Base-by-base conservation (phyloP, 2,113 vertebrate species). In the Craseonycteris thonglongyai region DNA sequence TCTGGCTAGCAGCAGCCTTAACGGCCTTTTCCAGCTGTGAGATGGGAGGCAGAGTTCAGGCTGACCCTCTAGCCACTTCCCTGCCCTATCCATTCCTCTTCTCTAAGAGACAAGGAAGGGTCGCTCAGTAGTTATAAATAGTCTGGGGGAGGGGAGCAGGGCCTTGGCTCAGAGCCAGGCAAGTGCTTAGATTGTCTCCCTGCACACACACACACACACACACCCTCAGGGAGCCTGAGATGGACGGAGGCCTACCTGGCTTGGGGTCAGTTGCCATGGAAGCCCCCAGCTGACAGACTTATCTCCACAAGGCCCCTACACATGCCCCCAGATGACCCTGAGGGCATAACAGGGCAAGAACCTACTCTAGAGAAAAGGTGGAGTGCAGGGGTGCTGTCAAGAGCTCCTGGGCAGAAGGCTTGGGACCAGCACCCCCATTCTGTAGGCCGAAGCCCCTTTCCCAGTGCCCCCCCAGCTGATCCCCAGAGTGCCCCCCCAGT, bases 51-150 rank as follows among this genome's bases (percentile, higher is more conserved):
- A 84, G 63, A 88, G 56, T 42, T 45, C 85, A 82, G 69, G 47
- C 47, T 63, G 47, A n/a, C 45, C 40, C 45, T 74, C 78, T 40
- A 91, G 78, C 79, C 51, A 59, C 82, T 61, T 96, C 81, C 79
- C 65, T 83, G 40, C 49, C 88, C 87, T 40, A 84, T 91, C 87
- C 47, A 81, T 91, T 93, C 79, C 72, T 94, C 54, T 69, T 87
- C 71, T 89, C 68, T 93, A 40, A 95, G 79, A 94, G 79, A 72
- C 71, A 72, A 45, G 92, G 49, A 90, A 51, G 61, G 68, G 81
- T 91, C 68, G 90, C 75, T 85, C 82, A 86, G 38, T 82, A 47
- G 83, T 86, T 97, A 97, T 97, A 97, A 97, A 97, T 96, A 97
- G 91, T 82, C 75, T 86, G 58, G 56, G 83, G 40, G 26, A 61